Conservation (phyloP, 1,140 invertebrate species). For the Drosophila carrolli region DNA sequence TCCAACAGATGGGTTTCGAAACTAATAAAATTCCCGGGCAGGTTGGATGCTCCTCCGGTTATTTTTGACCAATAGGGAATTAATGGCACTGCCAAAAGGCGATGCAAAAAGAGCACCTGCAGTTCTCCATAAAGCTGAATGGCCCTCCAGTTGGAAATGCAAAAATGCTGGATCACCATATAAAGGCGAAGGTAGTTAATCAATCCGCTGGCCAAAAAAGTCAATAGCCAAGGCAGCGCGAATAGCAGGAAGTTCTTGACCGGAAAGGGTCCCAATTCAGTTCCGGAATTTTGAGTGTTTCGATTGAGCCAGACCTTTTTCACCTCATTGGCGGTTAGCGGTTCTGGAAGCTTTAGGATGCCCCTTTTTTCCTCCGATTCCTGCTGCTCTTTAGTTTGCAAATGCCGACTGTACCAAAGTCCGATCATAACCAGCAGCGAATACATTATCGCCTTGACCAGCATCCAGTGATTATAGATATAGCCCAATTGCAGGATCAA, state of each 20-base stretch:
- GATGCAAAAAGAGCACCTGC: slow-evolving; percentile 37
- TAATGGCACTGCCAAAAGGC: slow-evolving; percentile 4
- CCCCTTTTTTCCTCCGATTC: neutral
- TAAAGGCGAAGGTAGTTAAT: slow-evolving; percentile 43
- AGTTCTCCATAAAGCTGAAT: slow-evolving; percentile 33
- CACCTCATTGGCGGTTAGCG: slow-evolving; percentile 31
- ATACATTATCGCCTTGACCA: slow-evolving; percentile 38
- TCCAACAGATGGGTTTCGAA: slow-evolving; percentile 39
- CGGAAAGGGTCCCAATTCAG: slow-evolving; percentile 21
- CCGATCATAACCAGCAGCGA: slow-evolving; percentile 40
- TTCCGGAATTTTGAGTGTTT: neutral
- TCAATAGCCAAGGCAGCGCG: slow-evolving; percentile 40
- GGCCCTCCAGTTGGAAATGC: slow-evolving; percentile 30
- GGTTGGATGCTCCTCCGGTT: neutral
- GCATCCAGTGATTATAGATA: slow-evolving; percentile 41
- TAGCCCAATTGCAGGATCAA: slow-evolving; percentile 48
- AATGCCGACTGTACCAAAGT: slow-evolving; percentile 41
- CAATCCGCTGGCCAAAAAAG: slow-evolving; percentile 29
- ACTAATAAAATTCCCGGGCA: slow-evolving; percentile 27
- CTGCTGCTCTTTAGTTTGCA: neutral
- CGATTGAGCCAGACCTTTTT: slow-evolving; percentile 39
- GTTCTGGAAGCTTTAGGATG: neutral
- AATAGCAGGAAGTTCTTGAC: slow-evolving; percentile 17
- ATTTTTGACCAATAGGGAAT: slow-evolving; percentile 9
- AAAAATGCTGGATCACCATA: slow-evolving; percentile 57